Evolutionary conservation across 2,797 vertebrate genomes (phyloP).

Genomic region (Erpetoichthys calabaricus): DNA sequence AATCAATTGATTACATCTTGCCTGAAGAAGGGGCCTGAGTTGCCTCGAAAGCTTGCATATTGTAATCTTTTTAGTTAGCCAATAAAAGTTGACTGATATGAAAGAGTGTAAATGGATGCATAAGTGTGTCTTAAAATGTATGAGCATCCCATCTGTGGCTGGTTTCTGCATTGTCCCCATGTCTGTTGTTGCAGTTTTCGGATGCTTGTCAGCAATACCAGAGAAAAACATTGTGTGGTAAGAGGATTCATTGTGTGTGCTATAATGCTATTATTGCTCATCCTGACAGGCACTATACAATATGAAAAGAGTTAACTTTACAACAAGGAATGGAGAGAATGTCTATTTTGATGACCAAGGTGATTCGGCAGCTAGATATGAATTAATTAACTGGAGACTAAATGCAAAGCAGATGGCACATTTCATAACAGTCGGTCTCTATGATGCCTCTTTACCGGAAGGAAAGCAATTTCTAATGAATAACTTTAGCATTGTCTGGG

Average conservation of each 20-base stretch:
- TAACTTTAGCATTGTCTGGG: slow-evolving; percentile 32
- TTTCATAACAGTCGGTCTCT: slow-evolving; percentile 41
- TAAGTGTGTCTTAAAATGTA: too few relatives aligned
- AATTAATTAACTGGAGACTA: slow-evolving; percentile 50
- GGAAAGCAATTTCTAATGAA: slow-evolving; percentile 26
- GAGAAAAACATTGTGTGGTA: slow-evolving; percentile 32
- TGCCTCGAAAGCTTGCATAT: too few relatives aligned
- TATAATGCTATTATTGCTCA: neutral
- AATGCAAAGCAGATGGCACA: slow-evolving; percentile 20
- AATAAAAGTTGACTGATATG: too few relatives aligned
- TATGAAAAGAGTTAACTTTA: slow-evolving; percentile 25
- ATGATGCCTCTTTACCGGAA: slow-evolving; percentile 36
- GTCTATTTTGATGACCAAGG: slow-evolving; percentile 45
- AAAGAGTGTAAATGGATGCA: too few relatives aligned
- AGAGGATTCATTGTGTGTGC: slow-evolving; percentile 1
- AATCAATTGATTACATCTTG: too few relatives aligned
- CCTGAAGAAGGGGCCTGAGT: too few relatives aligned
- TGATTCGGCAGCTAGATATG: slow-evolving; percentile 47
- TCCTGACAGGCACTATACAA: slow-evolving; percentile 37
- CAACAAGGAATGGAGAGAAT: slow-evolving; percentile 40
- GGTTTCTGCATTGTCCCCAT: too few relatives aligned
- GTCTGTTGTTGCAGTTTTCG: neutral
- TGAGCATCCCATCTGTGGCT: too few relatives aligned
- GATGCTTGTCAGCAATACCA: slow-evolving; percentile 21
- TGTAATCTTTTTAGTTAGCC: too few relatives aligned